These are phyloP conservation scores for Polyommatus iphigenia DNA, from an alignment of 2,888 invertebrate species.

Conservation along the genomic window DNA sequence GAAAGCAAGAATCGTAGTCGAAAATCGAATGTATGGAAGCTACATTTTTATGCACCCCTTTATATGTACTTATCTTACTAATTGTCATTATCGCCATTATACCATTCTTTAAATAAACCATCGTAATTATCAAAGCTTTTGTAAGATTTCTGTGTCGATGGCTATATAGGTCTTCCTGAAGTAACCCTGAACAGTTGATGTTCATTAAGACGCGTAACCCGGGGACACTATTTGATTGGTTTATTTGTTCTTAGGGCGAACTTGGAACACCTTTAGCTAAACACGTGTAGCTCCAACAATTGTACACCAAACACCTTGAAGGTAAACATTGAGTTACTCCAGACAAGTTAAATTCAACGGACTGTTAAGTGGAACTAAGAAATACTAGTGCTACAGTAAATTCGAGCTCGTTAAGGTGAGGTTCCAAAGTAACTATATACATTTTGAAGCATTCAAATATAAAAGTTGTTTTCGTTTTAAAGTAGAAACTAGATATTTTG, in stretches of 20 bases:
- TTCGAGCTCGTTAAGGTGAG: not conserved
- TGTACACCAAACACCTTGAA: conserved; percentile 23
- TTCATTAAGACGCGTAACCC: not conserved
- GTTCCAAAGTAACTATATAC: not conserved
- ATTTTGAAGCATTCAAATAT: not conserved
- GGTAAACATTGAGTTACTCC: conserved; percentile 26
- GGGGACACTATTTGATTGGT: conserved; percentile 5
- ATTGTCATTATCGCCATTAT: no score
- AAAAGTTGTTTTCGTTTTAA: no score
- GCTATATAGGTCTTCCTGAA: not conserved
- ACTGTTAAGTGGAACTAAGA: conserved; percentile 8
- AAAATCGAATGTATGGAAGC: no score
- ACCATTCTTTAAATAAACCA: no score
- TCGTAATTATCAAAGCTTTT: no score
- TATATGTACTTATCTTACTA: no score
- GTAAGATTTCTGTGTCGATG: no score
- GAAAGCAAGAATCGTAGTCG: no score
- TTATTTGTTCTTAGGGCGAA: conserved; percentile 15
- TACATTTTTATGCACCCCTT: no score
- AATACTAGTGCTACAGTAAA: not conserved
- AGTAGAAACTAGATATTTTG: not conserved
- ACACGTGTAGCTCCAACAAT: conserved; percentile 15
- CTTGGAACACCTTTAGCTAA: conserved; percentile 15
- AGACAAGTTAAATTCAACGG: conserved; percentile 10
- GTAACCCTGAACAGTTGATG: not conserved